Base-by-base conservation (phyloP, 2,888 invertebrate genomes). In the Heliconius charithonia region DNA sequence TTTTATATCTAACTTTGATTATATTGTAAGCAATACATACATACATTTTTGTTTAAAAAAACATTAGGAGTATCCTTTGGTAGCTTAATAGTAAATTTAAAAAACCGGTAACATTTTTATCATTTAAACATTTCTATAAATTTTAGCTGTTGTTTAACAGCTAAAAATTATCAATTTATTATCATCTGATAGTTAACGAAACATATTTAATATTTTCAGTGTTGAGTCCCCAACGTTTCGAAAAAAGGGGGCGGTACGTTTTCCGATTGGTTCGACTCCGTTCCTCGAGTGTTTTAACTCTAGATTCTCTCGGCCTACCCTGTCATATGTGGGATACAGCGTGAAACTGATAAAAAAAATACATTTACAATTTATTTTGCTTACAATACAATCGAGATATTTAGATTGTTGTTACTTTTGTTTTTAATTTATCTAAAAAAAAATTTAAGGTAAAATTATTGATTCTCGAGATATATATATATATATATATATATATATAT, bases 381-480 rank as follows among this genome's bases (percentile, higher is more conserved):
- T 76, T 75, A 67, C 77, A 59, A 63, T 74, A 80, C 67, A 80
- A 82, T 73, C 59, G 76, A 79, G 76, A 76, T 78, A 75, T 79
- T 59, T 80, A 75, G 37, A 72, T 83, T 85, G 83, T 83, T 85
- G 82, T 79, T 81, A 82, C 78, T 81, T 83, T 87, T 29, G 29
- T 89, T 89, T 90, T 89, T 88, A 89, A n/a, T n/a, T n/a, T n/a
- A n/a, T n/a, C n/a, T n/a, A n/a, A n/a, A n/a, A n/a, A n/a, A n/a
- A n/a, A n/a, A n/a, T n/a, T n/a, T 77, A 79, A 83, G 82, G 83
- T 83, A 79, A 82, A 81, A 84, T 83, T 83, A 78, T 79, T 83
- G 41, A 69, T 85, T 86, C 85, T 83, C 85, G 84, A 85, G 85
- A 83, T 85, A 85, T 85, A 16, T 72, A 16, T 13, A 25, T n/a